These are phyloP conservation scores for Leptobrachium ailaonicum DNA, from an alignment of 2,113 vertebrate species.

Conservation along the genomic window DNA sequence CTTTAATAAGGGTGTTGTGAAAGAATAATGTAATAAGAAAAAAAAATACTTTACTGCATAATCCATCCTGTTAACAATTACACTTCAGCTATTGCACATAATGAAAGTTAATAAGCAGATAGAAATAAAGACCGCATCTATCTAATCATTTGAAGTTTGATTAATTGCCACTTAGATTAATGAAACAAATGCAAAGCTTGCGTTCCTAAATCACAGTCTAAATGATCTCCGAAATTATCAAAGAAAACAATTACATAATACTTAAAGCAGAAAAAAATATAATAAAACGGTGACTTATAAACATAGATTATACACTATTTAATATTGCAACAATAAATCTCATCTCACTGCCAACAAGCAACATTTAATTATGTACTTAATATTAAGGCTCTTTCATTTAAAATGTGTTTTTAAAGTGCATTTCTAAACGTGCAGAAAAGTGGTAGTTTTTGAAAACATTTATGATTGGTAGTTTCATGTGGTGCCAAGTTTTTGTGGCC, in stretches of 20 bases:
- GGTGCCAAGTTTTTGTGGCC: too few relatives aligned
- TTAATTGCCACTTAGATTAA: conserved; percentile 67
- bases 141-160: conserved; percentile 69
- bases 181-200: conserved; percentile 58
- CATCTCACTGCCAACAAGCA: not conserved
- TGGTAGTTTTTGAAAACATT: too few relatives aligned
- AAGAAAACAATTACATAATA: conserved; percentile 43
- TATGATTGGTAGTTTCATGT: too few relatives aligned
- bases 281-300: conserved; percentile 38
- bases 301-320: conserved; percentile 26
- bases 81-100: conserved; percentile 67
- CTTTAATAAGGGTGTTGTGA: conserved; percentile 80
- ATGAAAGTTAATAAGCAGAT: conserved; percentile 78
- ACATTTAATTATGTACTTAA: not conserved
- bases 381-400: too few relatives aligned
- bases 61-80: conserved; percentile 78
- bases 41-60: conserved; percentile 68
- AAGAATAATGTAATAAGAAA: conserved; percentile 76
- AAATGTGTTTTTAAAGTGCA: too few relatives aligned
- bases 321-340: conserved; percentile 28
- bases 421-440: too few relatives aligned
- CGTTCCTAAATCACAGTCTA: conserved; percentile 54
- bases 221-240: conserved; percentile 34
- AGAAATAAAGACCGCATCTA: conserved; percentile 68
- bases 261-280: conserved; percentile 28